Conservation (phyloP, 2,797 vertebrate species). For the Mormyrops attenuatus region DNA sequence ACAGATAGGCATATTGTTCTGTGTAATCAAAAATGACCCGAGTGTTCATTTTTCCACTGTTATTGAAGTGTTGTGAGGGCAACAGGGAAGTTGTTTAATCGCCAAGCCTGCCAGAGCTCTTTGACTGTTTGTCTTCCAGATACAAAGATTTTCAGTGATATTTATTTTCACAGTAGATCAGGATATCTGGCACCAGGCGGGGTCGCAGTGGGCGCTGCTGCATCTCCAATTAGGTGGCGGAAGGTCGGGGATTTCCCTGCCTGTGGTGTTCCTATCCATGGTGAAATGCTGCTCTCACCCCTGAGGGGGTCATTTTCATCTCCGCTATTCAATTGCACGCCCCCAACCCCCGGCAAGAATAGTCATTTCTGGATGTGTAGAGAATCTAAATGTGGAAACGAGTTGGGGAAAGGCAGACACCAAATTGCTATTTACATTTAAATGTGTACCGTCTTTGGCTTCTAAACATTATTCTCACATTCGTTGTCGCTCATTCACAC, state of each 20-base stretch:
- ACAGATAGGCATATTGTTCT: neutral
- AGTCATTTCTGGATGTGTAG: neutral
- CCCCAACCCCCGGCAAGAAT: neutral
- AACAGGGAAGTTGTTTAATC: neutral
- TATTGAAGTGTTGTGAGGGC: neutral
- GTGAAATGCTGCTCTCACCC: neutral
- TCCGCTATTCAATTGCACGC: neutral
- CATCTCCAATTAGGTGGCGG: neutral
- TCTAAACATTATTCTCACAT: neutral
- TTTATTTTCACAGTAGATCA: neutral
- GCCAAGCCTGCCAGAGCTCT: neutral
- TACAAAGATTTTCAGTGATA: neutral
- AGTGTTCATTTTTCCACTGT: neutral
- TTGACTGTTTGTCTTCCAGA: neutral
- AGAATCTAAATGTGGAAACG: neutral
- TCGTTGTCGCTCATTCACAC: neutral
- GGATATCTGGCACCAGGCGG: neutral
- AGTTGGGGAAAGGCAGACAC: neutral
- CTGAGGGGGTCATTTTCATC: neutral
- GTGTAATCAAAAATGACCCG: neutral
- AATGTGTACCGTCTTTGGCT: neutral
- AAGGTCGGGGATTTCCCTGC: neutral
- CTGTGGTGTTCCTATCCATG: neutral
- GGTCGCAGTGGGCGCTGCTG: neutral
- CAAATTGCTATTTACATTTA: conserved; percentile 3